Evolutionary conservation across 2,113 vertebrate species (phyloP).

Genomic region (Prolemur simus): DNA sequence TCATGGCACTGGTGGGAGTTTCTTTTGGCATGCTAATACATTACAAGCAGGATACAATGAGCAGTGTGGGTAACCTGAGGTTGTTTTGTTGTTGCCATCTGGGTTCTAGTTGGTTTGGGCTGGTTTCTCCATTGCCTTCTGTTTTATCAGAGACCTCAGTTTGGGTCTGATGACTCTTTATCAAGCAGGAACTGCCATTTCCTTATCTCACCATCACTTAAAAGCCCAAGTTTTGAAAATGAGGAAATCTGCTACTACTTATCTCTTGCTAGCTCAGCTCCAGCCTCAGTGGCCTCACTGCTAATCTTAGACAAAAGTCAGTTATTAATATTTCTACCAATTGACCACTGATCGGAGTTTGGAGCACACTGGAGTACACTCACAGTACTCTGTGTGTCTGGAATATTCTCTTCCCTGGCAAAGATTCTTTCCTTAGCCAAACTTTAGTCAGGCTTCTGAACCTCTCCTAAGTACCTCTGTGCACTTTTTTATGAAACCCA

Average conservation of each 20-base stretch:
- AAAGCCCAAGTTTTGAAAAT: neutral
- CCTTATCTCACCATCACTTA: neutral
- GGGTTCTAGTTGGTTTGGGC: too few species aligned
- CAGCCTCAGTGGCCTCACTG: neutral
- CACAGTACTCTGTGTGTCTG: neutral
- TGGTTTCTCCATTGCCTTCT: too few species aligned
- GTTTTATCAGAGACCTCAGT: too few species aligned
- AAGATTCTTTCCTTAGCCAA: neutral
- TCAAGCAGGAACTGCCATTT: too few species aligned
- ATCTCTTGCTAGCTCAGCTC: neutral
- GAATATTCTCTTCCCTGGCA: neutral
- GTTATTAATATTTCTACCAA: too few species aligned
- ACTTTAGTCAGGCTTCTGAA: neutral
- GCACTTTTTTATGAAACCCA: neutral
- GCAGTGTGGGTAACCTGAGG: too few species aligned
- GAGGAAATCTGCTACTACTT: neutral
- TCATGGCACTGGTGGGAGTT: too few species aligned
- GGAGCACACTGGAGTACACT: too few species aligned
- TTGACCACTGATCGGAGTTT: neutral
- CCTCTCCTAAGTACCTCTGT: neutral
- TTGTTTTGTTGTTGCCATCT: too few species aligned
- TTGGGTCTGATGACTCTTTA: too few species aligned
- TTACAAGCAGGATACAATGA: too few species aligned
- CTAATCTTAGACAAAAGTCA: neutral
- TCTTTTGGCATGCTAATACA: too few species aligned